phyloP scores from a whole-genome alignment of 2,888 invertebrate species.

The Andricus curvator region DNA sequence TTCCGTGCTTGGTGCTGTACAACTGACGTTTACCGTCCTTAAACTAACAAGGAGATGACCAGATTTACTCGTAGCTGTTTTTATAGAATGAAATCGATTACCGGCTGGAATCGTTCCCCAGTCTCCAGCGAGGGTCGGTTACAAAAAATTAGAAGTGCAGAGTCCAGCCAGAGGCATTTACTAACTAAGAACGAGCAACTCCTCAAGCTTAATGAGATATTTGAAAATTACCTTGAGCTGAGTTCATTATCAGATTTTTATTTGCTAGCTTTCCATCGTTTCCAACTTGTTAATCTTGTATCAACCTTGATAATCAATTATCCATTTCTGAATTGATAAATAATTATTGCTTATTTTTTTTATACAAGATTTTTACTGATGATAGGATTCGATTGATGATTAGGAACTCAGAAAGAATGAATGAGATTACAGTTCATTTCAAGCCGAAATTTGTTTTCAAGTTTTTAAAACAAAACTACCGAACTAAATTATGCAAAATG shows the following conservation, averaged over 20 bases:
- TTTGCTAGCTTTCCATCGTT: background rate
- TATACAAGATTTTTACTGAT: background rate
- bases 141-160: constrained; percentile 16
- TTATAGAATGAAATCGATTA: constrained; percentile 38
- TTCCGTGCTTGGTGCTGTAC: constrained; percentile 53
- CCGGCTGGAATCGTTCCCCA: constrained; percentile 13
- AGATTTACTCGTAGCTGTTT: constrained; percentile 53
- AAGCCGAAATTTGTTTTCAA: no score
- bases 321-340: background rate
- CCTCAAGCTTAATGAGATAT: constrained; percentile 2
- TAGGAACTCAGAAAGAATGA: background rate
- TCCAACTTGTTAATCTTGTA: background rate
- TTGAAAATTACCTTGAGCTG: background rate
- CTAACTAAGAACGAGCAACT: constrained; percentile 18
- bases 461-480: no score
- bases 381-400: background rate
- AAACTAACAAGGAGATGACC: constrained; percentile 57
- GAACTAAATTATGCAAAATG: no score
- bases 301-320: background rate
- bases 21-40: constrained; percentile 59
- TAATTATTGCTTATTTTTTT: background rate
- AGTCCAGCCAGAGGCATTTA: constrained; percentile 5
- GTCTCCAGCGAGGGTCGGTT: constrained; percentile 16
- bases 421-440: background rate
- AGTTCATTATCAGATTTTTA: background rate